Evolutionary conservation across 2,797 vertebrate genomes (phyloP).

Genomic region (Dipus sagitta): DNA sequence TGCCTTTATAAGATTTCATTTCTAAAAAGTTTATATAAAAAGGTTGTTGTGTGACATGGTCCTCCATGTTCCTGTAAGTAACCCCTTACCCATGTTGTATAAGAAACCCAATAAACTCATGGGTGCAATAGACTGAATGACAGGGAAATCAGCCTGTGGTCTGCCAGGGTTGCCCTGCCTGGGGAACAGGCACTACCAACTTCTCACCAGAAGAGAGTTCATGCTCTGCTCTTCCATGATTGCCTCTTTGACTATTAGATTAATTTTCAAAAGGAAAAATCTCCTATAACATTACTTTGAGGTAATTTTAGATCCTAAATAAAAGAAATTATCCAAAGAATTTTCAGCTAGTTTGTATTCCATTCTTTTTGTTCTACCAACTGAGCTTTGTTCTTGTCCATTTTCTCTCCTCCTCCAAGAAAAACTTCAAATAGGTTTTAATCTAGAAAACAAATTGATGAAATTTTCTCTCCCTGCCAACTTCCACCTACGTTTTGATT

Average conservation of each 20-base stretch:
- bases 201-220: too few relatives aligned
- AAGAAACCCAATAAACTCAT: too few relatives aligned
- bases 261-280: constrained; percentile 56
- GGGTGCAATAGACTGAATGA: too few relatives aligned
- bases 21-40: constrained; percentile 7
- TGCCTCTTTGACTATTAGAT: constrained; percentile 26
- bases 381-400: background rate
- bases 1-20: background rate
- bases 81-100: too few relatives aligned
- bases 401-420: background rate
- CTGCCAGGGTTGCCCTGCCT: too few relatives aligned
- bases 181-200: too few relatives aligned
- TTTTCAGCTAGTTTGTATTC: constrained; percentile 38
- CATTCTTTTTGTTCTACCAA: background rate
- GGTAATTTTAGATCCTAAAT: constrained; percentile 48
- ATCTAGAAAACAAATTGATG: background rate
- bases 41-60: too few relatives aligned
- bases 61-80: too few relatives aligned
- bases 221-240: background rate
- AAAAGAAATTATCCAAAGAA: background rate
- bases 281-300: constrained; percentile 25
- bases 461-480: background rate
- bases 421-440: background rate
- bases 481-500: background rate
- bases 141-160: too few relatives aligned